A percentile compares a stretch with the other conserved stretches of the same genome.
phyloP scores from a whole-genome alignment of 2,113 vertebrate species.

The Casuarius casuarius region DNA sequence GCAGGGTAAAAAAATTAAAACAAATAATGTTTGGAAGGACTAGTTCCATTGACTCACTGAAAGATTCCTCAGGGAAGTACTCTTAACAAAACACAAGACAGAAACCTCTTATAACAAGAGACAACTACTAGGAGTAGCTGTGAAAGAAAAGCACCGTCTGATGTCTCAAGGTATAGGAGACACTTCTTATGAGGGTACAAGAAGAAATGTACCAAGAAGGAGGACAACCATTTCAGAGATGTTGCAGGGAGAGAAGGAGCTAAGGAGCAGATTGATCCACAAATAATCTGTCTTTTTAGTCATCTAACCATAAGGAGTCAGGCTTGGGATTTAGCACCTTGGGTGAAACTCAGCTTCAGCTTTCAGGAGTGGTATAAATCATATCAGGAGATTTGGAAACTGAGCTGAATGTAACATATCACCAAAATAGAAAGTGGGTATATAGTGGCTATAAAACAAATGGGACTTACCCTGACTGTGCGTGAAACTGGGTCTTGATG shows the following conservation, averaged over 20 bases:
- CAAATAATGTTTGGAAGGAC: not conserved
- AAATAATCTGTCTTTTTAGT: not conserved
- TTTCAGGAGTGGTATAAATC: not conserved
- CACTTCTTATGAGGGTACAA: fast-evolving
- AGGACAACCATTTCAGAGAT: not conserved
- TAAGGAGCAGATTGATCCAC: not conserved
- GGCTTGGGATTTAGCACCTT: not conserved
- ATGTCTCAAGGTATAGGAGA: not conserved
- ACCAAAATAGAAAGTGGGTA: not conserved
- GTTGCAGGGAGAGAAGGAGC: not conserved
- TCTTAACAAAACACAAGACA: not conserved
- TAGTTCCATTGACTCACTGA: not conserved
- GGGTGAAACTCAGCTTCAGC: not conserved
- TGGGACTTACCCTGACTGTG: not conserved
- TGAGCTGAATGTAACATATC: not conserved
- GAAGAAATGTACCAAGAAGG: not conserved
- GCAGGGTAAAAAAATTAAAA: not conserved
- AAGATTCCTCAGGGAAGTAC: not conserved
- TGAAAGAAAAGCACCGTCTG: not conserved
- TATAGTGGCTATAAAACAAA: not conserved
- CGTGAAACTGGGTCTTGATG: not conserved
- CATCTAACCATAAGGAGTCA: not conserved
- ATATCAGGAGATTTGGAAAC: not conserved
- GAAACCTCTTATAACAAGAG: not conserved
- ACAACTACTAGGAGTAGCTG: not conserved